Evolutionary conservation across 2,113 vertebrate genomes (phyloP).

Genomic region (Mus pahari): DNA sequence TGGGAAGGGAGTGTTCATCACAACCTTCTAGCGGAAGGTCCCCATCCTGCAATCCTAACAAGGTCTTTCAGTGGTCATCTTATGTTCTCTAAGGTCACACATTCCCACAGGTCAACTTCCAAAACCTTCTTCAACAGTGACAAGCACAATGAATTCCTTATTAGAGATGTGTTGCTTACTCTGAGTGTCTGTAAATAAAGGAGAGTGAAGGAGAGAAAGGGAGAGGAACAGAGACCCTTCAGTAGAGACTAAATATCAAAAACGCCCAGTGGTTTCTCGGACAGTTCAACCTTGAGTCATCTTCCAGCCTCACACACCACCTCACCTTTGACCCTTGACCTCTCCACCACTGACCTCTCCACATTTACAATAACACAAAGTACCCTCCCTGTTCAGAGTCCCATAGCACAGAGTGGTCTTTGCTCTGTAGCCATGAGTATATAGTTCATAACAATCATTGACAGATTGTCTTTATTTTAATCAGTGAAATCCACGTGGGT

Average conservation of each 20-base stretch:
- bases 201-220: background rate
- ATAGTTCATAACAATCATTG: background rate
- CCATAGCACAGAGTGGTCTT: background rate
- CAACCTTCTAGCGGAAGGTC: too few species aligned
- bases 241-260: background rate
- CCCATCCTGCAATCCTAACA: too few species aligned
- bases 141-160: background rate
- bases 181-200: background rate
- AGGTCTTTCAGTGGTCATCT: too few species aligned
- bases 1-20: too few species aligned
- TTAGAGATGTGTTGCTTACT: background rate
- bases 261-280: background rate
- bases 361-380: background rate
- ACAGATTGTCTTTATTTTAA: background rate
- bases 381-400: background rate
- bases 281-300: background rate
- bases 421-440: background rate
- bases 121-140: constrained; percentile 22
- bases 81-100: too few species aligned
- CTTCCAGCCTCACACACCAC: background rate
- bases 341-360: background rate
- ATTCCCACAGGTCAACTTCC: background rate
- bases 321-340: too few species aligned
- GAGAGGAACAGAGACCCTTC: background rate
- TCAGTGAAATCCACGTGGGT: background rate